These are phyloP conservation scores for Drosophila watanabei DNA, from an alignment of 1,140 invertebrate species.

Conservation along the genomic window DNA sequence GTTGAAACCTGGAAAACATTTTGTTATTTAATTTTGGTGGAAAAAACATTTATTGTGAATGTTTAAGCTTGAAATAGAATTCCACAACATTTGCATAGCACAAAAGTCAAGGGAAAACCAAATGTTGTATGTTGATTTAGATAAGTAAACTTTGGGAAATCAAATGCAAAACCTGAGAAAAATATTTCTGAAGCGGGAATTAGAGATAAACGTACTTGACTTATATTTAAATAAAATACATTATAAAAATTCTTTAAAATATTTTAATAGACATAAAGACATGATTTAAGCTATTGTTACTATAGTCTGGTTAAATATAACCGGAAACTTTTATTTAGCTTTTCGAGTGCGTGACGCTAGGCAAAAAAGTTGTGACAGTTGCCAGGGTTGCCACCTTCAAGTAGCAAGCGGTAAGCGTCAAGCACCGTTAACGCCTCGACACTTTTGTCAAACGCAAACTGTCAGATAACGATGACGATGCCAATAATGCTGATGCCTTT, in stretches of 20 bases:
- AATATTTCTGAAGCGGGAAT: neutral
- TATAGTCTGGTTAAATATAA: slow-evolving; percentile 1
- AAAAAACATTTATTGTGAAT: slow-evolving; percentile 24
- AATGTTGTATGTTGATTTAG: slow-evolving; percentile 17
- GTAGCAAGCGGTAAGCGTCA: neutral
- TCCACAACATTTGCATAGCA: slow-evolving; percentile 11
- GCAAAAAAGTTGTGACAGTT: slow-evolving; percentile 43
- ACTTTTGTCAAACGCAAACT: slow-evolving; percentile 64
- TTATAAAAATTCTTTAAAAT: neutral
- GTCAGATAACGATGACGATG: slow-evolving; percentile 79
- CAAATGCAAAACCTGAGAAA: neutral
- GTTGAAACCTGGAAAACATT: slow-evolving; percentile 19
- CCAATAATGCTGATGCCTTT: slow-evolving; percentile 66
- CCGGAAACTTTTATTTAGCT: neutral
- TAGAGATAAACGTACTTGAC: neutral
- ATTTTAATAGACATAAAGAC: too few species aligned
- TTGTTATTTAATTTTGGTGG: slow-evolving; percentile 35
- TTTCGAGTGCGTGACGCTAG: slow-evolving; percentile 50
- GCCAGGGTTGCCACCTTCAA: slow-evolving; percentile 33
- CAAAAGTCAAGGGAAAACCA: slow-evolving; percentile 11
- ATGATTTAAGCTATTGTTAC: too few species aligned
- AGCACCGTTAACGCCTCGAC: slow-evolving; percentile 61
- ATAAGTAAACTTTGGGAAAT: slow-evolving; percentile 4
- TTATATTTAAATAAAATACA: too few species aligned
- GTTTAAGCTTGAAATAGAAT: slow-evolving; percentile 25